Percentiles rank a stretch among this genome's conserved stretches.
These are phyloP conservation scores for Chloropsis hardwickii DNA, from an alignment of 2,113 vertebrate species.

Conservation along the genomic window DNA sequence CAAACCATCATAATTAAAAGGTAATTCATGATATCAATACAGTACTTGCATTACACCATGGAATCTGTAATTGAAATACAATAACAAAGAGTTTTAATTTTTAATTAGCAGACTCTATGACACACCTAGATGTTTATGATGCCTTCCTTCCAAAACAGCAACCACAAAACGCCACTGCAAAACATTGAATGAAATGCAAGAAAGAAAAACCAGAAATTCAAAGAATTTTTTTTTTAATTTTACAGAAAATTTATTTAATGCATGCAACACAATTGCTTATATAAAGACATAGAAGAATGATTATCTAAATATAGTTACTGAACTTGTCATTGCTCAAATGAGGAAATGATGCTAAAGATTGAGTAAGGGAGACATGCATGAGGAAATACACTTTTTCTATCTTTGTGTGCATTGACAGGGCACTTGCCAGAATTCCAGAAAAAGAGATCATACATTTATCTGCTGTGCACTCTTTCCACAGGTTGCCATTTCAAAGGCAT, in stretches of 20 bases:
- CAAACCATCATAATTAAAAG: neutral
- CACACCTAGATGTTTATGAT: rapidly evolving
- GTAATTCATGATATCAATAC: neutral
- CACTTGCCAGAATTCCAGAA: neutral
- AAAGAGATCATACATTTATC: neutral
- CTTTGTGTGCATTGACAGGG: neutral
- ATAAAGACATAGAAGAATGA: neutral
- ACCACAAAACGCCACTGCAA: neutral
- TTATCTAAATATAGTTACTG: neutral
- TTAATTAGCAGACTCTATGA: neutral
- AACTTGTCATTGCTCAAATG: neutral
- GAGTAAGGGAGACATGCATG: neutral
- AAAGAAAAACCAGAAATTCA: neutral
- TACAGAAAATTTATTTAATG: neutral
- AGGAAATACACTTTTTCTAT: neutral
- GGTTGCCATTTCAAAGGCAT: constrained; percentile 1
- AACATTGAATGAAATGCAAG: neutral
- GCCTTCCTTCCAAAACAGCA: neutral
- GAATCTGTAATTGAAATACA: neutral
- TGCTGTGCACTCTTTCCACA: neutral
- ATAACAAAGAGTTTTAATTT: neutral
- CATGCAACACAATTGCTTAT: neutral
- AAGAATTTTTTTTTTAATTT: neutral
- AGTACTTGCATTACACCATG: neutral
- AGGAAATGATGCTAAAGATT: neutral